Evolutionary conservation across 2,797 vertebrate genomes (phyloP).

Genomic region (Periophthalmus magnuspinnatus): DNA sequence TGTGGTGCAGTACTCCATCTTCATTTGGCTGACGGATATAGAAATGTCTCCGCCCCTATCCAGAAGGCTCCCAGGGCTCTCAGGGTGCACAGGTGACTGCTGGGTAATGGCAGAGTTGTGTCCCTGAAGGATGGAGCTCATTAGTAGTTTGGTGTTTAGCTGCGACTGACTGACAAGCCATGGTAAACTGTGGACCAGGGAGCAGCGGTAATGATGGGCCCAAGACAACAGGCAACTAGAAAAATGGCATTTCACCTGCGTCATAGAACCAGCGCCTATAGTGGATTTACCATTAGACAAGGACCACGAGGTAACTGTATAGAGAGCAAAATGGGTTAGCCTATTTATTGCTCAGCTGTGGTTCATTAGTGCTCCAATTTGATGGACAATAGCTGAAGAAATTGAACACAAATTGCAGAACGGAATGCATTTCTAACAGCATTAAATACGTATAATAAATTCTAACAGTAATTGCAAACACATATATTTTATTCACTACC

Average conservation of each 20-base stretch:
- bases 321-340: too few relatives aligned
- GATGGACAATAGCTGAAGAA: too few relatives aligned
- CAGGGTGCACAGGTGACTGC: constrained; percentile 7
- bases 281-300: too few relatives aligned
- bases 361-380: too few relatives aligned
- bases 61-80: background rate
- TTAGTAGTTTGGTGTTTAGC: background rate
- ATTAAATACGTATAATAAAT: too few relatives aligned
- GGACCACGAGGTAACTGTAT: too few relatives aligned
- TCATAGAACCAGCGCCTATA: too few relatives aligned
- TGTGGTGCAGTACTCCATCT: constrained; percentile 13
- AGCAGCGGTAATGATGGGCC: background rate
- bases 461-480: too few relatives aligned
- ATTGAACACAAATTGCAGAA: too few relatives aligned
- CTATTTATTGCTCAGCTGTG: too few relatives aligned
- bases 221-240: background rate
- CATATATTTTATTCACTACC: too few relatives aligned
- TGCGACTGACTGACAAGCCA: background rate
- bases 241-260: background rate
- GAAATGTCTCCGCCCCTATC: background rate
- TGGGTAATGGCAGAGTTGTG: constrained; percentile 11
- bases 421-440: too few relatives aligned
- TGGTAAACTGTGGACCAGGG: background rate
- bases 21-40: constrained; percentile 25
- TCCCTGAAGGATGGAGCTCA: background rate